phyloP scores from a whole-genome alignment of 2,888 invertebrate species.

The Drosophila hamatofila region DNA sequence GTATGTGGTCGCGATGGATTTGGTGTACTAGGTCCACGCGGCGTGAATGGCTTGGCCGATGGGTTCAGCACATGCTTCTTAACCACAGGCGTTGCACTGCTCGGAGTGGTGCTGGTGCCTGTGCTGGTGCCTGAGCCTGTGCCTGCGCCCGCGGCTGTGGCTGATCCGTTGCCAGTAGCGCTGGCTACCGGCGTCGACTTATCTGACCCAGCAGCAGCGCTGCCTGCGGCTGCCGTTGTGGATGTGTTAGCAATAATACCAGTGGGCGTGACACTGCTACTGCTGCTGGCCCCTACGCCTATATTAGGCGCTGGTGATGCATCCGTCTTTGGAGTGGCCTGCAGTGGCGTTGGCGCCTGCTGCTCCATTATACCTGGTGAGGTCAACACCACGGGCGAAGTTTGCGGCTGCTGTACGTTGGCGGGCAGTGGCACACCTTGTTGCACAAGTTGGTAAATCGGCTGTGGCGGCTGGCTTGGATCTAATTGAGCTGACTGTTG shows the following conservation, averaged over 20 bases:
- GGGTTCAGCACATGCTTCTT: slow-evolving; percentile 91
- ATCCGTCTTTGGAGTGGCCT: slow-evolving; percentile 63
- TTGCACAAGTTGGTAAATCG: slow-evolving; percentile 68
- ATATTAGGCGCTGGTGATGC: slow-evolving; percentile 55
- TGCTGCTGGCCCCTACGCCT: slow-evolving; percentile 23
- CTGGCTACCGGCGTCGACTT: slow-evolving; percentile 48
- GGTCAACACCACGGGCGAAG: slow-evolving; percentile 71
- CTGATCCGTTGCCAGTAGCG: slow-evolving; percentile 12
- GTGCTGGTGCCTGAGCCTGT: slow-evolving; percentile 39
- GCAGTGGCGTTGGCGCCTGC: slow-evolving; percentile 52
- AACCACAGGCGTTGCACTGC: slow-evolving; percentile 72
- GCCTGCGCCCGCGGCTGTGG: slow-evolving; percentile 16
- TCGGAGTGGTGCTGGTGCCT: slow-evolving; percentile 51
- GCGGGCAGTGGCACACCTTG: slow-evolving; percentile 41
- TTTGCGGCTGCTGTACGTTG: slow-evolving; percentile 72
- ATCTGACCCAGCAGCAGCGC: slow-evolving; percentile 29
- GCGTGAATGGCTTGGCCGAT: slow-evolving; percentile 94
- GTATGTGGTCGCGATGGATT: slow-evolving; percentile 91
- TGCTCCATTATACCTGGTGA: slow-evolving; percentile 71
- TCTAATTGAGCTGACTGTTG: slow-evolving; percentile 49
- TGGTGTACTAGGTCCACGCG: slow-evolving; percentile 89
- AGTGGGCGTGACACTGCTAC: slow-evolving; percentile 57
- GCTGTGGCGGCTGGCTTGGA: slow-evolving; percentile 53
- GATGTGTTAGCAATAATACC: slow-evolving; percentile 61
- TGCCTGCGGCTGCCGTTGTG: slow-evolving; percentile 34